phyloP scores from a whole-genome alignment of 2,797 vertebrate genomes.

The Ctenopoma multispine region DNA sequence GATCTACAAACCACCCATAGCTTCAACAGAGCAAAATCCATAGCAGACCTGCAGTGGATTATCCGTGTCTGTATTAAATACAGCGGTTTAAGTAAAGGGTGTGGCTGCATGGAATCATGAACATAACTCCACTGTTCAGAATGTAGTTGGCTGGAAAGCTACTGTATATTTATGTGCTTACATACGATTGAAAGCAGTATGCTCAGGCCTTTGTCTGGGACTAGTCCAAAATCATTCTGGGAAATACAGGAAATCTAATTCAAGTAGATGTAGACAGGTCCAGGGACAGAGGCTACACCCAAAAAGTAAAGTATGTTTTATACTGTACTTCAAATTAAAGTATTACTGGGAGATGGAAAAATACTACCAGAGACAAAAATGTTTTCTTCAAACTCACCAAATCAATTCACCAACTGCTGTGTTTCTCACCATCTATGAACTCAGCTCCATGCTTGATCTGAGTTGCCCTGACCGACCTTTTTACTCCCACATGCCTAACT shows the following conservation, averaged over 20 bases:
- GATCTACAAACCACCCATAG: constrained; percentile 29
- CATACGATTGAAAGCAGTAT: constrained; percentile 53
- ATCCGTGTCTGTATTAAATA: constrained; percentile 49
- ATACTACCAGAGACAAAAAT: neutral
- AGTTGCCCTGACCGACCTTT: constrained; percentile 61
- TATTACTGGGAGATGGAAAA: neutral
- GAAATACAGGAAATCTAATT: constrained; percentile 22
- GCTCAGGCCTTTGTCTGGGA: constrained; percentile 39
- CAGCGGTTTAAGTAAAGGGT: constrained; percentile 50
- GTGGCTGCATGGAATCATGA: constrained; percentile 43
- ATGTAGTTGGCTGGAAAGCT: constrained; percentile 32
- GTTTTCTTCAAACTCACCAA: neutral
- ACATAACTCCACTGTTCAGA: constrained; percentile 50
- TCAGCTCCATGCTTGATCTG: constrained; percentile 59
- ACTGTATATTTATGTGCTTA: constrained; percentile 59
- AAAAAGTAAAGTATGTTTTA: constrained; percentile 22
- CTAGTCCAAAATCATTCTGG: constrained; percentile 12
- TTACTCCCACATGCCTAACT: constrained; percentile 66
- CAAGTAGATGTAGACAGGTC: constrained; percentile 19
- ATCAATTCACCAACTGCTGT: constrained; percentile 2
- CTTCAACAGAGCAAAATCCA: constrained; percentile 27
- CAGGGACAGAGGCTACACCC: constrained; percentile 24
- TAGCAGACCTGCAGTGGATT: constrained; percentile 44
- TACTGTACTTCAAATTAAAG: neutral
- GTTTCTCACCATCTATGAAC: constrained; percentile 56